phyloP scores from a whole-genome alignment of 2,113 vertebrate genomes.

The Microtus richardsoni region DNA sequence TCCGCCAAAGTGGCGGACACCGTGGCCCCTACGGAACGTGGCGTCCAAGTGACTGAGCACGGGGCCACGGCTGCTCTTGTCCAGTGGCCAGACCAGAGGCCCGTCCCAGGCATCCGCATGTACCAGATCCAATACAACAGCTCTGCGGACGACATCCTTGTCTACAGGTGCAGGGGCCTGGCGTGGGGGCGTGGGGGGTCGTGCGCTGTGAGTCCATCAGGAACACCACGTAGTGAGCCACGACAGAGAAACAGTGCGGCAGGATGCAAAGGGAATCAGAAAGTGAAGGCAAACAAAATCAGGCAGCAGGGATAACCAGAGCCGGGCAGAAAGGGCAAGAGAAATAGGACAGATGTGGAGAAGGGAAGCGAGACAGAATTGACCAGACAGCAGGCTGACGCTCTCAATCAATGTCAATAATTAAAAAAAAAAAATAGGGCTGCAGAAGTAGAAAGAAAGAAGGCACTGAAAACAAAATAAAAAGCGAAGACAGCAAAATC shows the following conservation, averaged over 20 bases:
- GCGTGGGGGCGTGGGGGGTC: not conserved
- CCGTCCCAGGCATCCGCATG: conserved; percentile 92
- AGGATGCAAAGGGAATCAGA: not conserved
- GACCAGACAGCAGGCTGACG: not conserved
- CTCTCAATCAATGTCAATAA: not conserved
- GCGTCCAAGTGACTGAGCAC: conserved; percentile 91
- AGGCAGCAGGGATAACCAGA: not conserved
- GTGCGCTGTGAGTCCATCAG: not conserved
- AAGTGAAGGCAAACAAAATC: not conserved
- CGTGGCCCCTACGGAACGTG: conserved; percentile 85
- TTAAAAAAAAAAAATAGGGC: not conserved
- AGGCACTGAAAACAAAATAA: not conserved
- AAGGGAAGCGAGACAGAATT: not conserved
- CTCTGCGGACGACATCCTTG: conserved; percentile 92
- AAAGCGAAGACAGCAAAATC: not conserved
- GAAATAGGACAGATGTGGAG: not conserved
- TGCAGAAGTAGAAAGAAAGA: not conserved
- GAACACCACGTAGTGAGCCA: not conserved
- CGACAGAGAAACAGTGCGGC: not conserved
- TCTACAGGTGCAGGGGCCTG: conserved; percentile 91
- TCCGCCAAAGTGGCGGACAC: conserved; percentile 83
- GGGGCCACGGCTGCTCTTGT: conserved; percentile 94
- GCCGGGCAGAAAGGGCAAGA: not conserved
- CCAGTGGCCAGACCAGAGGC: conserved; percentile 92
- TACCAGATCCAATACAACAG: conserved; percentile 99